Conservation (phyloP, 1,140 invertebrate species). For the Subanguina moxae region DNA sequence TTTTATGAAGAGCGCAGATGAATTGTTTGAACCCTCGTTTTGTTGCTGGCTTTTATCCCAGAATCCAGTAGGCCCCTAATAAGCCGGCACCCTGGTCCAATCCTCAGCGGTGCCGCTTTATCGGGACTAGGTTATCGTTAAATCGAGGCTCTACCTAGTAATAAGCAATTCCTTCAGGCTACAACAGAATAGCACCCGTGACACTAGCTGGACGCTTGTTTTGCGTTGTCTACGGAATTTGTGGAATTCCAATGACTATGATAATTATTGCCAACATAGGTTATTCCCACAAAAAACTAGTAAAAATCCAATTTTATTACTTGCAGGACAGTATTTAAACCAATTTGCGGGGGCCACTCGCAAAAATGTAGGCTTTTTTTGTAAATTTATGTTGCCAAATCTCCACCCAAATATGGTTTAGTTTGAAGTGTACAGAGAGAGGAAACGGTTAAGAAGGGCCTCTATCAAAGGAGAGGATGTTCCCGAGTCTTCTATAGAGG, state of each 20-base stretch:
- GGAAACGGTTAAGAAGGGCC: constrained; percentile 12
- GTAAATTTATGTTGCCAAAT: too few species aligned
- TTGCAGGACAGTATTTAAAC: constrained; percentile 41
- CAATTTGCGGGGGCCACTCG: constrained; percentile 45
- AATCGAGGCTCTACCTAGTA: too few species aligned
- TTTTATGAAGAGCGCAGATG: too few species aligned
- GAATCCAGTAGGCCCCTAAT: too few species aligned
- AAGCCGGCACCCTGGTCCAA: too few species aligned
- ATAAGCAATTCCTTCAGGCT: too few species aligned
- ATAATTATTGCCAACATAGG: constrained; percentile 51
- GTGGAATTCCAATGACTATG: constrained; percentile 50
- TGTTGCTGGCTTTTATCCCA: too few species aligned
- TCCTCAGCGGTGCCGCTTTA: too few species aligned
- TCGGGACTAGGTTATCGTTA: too few species aligned
- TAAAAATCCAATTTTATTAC: background rate
- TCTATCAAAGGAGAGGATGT: constrained; percentile 39
- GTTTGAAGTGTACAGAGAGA: constrained; percentile 29
- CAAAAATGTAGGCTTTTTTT: constrained; percentile 36
- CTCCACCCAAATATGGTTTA: constrained; percentile 21
- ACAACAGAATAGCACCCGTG: constrained; percentile 57
- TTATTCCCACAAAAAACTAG: background rate
- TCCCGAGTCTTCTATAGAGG: constrained; percentile 36
- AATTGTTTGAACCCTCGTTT: too few species aligned
- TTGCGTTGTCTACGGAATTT: constrained; percentile 56
- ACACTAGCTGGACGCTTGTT: constrained; percentile 52